Base-by-base conservation (phyloP, 2,888 invertebrate genomes). In the Trissoscelio sp. region DNA sequence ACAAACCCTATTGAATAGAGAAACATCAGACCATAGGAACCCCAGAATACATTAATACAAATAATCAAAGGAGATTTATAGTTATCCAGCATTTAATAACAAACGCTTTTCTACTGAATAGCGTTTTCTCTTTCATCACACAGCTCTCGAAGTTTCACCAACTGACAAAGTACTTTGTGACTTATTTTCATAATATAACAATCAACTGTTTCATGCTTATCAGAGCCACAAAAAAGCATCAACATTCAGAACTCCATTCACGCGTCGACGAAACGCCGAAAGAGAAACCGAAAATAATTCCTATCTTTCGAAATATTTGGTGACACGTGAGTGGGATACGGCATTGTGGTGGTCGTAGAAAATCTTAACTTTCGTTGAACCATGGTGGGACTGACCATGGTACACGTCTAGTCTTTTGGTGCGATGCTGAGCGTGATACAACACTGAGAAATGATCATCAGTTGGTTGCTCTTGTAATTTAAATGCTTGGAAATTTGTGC, bases 61-160 rank as follows among this genome's bases (percentile, higher is more conserved):
- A 3, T 46, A 46, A 46, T 20, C 1, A 6, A 37, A n/a, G n/a
- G n/a, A n/a, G n/a, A n/a, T n/a, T n/a, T 55, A n/a, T 24, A 51
- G 58, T 48, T 48, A 16, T 31, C 0, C 24, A 44, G n/a, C 16
- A 9, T 62, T 64, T 57, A 57, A 66, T 69, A 77, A 77, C 53
- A 51, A 58, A 57, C 14, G 55, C 51, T 67, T 77, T 53, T 70
- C 64, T 64, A 75, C 24, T 66, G 20, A 6, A 66, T 66, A n/a
- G 18, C 51, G 57, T 57, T 72, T 79, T 79, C 72, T 79, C 79
- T 72, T 79, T 72, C 79, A 66, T 66, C n/a, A n/a, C 48, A 51
- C 20, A 31, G 37, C 70, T 69, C 62, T 69, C 62, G 31, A 51
- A 66, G 70, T 79, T 79, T 79, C 78, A 72, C 79, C 51, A 12